Percentiles rank a stretch among this genome's conserved stretches.
Conservation (phyloP, 2,113 vertebrate genomes). For the Aldabrachelys gigantea region DNA sequence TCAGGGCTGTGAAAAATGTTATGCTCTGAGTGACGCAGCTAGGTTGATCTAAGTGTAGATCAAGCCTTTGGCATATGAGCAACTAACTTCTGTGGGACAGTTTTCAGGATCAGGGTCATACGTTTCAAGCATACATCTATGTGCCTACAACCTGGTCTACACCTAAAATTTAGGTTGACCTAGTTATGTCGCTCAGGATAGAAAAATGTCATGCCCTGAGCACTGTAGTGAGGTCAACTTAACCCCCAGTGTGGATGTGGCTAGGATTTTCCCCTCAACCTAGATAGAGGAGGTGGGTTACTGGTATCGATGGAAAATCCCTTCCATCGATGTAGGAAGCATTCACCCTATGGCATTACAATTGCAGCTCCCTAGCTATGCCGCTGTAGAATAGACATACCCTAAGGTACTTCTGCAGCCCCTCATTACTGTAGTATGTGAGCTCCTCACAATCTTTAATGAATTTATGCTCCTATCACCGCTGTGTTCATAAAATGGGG, state of each 20-base stretch:
- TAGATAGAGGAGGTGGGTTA: background rate
- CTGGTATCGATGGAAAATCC: background rate
- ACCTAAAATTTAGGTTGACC: background rate
- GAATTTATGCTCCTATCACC: background rate
- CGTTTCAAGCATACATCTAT: background rate
- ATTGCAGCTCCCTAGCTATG: background rate
- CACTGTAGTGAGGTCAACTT: background rate
- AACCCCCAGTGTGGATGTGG: background rate
- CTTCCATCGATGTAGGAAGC: background rate
- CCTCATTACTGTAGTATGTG: too few species aligned
- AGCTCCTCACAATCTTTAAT: background rate
- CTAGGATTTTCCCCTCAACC: background rate
- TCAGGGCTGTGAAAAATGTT: too few species aligned
- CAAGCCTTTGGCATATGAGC: background rate
- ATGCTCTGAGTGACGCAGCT: background rate
- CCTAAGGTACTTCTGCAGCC: too few species aligned
- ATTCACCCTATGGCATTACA: background rate
- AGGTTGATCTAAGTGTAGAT: background rate
- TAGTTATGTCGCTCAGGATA: background rate
- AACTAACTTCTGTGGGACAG: background rate
- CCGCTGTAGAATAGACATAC: background rate
- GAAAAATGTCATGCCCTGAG: background rate
- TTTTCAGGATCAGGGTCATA: background rate
- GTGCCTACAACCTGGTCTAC: background rate
- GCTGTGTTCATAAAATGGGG: background rate